These are phyloP conservation scores for Eucriotettix oculatus DNA, from an alignment of 2,888 invertebrate genomes.

Conservation along the genomic window DNA sequence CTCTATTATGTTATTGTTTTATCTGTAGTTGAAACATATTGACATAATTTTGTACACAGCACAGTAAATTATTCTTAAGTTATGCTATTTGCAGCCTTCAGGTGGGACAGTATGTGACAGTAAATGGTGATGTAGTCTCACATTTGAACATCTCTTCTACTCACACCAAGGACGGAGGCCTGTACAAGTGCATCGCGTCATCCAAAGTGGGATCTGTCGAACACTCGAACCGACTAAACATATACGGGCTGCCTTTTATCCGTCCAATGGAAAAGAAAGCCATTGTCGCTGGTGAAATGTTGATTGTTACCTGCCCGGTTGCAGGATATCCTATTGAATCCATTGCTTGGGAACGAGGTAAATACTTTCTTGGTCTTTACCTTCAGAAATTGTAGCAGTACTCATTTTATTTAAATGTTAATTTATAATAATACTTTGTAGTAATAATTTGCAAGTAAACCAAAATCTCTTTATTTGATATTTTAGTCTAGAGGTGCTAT, in stretches of 20 bases:
- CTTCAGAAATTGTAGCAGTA: no score
- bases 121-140: slow-evolving; percentile 62
- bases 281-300: slow-evolving; percentile 78
- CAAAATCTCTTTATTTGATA: no score
- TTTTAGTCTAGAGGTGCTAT: not conserved
- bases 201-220: slow-evolving; percentile 66
- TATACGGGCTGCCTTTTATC: slow-evolving; percentile 79
- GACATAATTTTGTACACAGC: not conserved
- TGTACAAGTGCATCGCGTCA: slow-evolving; percentile 69
- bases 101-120: slow-evolving; percentile 25
- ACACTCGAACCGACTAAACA: slow-evolving; percentile 72
- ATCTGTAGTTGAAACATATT: not conserved
- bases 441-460: no score
- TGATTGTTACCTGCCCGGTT: slow-evolving; percentile 82
- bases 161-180: slow-evolving; percentile 80
- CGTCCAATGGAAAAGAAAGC: slow-evolving; percentile 85
- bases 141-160: slow-evolving; percentile 79
- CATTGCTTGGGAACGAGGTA: slow-evolving; percentile 89
- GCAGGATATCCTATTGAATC: slow-evolving; percentile 89
- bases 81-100: slow-evolving; percentile 15
- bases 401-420: no score
- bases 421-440: no score
- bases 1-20: not conserved
- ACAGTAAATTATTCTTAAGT: not conserved
- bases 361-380: slow-evolving; percentile 12